Conservation (phyloP, 2,113 vertebrate genomes). For the Syrmaticus mikado region DNA sequence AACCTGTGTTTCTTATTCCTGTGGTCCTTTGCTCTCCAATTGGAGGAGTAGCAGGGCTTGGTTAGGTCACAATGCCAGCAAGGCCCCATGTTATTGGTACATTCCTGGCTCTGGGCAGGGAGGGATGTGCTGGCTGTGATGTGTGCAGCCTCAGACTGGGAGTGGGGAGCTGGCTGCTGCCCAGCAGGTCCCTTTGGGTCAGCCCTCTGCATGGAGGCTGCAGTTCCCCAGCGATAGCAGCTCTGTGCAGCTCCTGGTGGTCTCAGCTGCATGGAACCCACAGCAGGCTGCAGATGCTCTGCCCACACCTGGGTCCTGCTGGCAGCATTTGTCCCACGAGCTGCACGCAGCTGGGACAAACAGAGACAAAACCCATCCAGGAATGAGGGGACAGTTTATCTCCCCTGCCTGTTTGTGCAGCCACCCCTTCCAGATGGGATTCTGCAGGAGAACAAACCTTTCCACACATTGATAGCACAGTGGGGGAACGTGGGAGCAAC, state of each 20-base stretch:
- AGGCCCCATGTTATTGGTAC: neutral
- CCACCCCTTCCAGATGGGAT: neutral
- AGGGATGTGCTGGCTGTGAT: fast-evolving
- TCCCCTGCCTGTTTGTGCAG: neutral
- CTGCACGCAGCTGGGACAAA: neutral
- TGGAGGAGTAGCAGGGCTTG: neutral
- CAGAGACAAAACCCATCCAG: neutral
- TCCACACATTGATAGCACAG: fast-evolving
- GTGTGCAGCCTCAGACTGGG: neutral
- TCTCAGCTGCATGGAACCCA: neutral
- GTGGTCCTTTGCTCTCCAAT: neutral
- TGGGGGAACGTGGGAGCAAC: neutral
- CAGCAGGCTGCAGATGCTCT: neutral
- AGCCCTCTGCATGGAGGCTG: fast-evolving
- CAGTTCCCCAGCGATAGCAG: fast-evolving
- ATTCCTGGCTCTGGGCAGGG: neutral
- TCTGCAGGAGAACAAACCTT: neutral
- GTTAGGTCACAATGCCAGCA: neutral
- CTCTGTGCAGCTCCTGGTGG: neutral
- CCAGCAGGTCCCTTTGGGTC: neutral
- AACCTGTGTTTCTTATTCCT: neutral
- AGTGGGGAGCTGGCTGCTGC: neutral
- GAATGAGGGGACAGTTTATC: neutral
- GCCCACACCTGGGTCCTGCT: neutral
- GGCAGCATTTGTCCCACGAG: neutral